Percentiles rank a stretch among this genome's conserved stretches.
Evolutionary conservation across 35 echinoderm and acorn worm species (phyloP).

Genomic region (Heliocidaris erythrogramma): DNA sequence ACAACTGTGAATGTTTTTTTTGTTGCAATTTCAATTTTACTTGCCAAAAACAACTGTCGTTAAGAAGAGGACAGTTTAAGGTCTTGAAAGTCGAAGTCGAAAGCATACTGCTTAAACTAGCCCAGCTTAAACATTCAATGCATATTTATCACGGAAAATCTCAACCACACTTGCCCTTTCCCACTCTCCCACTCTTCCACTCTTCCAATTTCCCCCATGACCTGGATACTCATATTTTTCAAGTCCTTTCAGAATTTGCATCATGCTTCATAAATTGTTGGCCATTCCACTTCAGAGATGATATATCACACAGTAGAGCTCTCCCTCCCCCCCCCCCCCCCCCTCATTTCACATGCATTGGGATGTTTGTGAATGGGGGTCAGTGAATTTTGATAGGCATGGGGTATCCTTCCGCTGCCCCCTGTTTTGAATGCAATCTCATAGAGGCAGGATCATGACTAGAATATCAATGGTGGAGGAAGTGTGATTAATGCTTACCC

Average conservation of each 20-base stretch:
- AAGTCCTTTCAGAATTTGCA: background rate
- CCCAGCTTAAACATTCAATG: background rate
- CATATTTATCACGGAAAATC: background rate
- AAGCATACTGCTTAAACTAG: no score
- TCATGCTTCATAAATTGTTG: conserved; percentile 13
- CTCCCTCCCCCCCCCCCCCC: background rate
- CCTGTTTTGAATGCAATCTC: background rate
- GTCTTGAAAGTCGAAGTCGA: no score
- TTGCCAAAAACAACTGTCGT: no score
- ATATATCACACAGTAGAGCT: background rate
- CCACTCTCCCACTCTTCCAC: background rate
- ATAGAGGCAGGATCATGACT: background rate
- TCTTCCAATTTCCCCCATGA: background rate
- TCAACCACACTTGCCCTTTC: background rate
- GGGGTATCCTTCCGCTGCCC: background rate
- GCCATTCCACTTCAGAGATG: background rate
- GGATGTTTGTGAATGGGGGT: conserved; percentile 15
- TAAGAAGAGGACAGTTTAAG: no score
- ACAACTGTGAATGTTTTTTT: no score
- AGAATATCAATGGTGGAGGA: background rate
- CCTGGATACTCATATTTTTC: conserved; percentile 2
- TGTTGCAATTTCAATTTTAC: no score
- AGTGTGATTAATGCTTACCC: background rate
- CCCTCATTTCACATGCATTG: background rate
- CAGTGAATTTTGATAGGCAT: background rate